phyloP scores from a whole-genome alignment of 1,140 invertebrate genomes.

The Nymphalis io region DNA sequence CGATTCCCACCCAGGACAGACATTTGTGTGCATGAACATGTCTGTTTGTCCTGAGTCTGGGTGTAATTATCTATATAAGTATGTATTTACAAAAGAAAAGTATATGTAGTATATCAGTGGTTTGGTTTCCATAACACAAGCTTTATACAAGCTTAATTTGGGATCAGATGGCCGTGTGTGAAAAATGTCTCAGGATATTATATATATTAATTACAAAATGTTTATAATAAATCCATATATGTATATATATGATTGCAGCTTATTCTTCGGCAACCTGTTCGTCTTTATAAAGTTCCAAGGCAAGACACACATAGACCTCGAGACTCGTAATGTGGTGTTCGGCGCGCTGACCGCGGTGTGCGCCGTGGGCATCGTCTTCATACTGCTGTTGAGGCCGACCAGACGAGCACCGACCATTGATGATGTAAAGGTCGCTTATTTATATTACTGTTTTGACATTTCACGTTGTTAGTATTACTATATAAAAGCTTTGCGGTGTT shows the following conservation, averaged over 20 bases:
- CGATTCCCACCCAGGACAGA: too few relatives aligned
- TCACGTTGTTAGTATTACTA: not conserved
- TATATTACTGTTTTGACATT: not conserved
- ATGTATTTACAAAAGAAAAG: too few relatives aligned
- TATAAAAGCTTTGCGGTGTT: not conserved
- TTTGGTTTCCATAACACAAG: too few relatives aligned
- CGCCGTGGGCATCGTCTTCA: slow-evolving; percentile 85
- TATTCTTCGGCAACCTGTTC: slow-evolving; percentile 96
- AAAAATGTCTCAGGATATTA: too few relatives aligned
- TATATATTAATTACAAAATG: too few relatives aligned
- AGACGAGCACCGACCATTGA: slow-evolving; percentile 63
- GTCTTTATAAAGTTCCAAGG: slow-evolving; percentile 95
- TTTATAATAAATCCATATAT: too few relatives aligned
- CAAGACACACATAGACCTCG: slow-evolving; percentile 83
- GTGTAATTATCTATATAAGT: too few relatives aligned
- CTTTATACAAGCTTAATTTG: too few relatives aligned
- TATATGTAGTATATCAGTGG: too few relatives aligned
- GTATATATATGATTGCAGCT: slow-evolving; percentile 81
- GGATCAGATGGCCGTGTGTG: too few relatives aligned
- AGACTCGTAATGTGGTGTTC: slow-evolving; percentile 87
- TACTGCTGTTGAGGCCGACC: slow-evolving; percentile 84
- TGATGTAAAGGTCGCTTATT: slow-evolving; percentile 73
- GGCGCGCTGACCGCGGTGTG: slow-evolving; percentile 86
- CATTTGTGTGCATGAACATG: too few relatives aligned
- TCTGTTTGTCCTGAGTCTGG: too few relatives aligned